These are phyloP conservation scores for Mesodorylaimus sp. DNA, from an alignment of 2,888 invertebrate species.

Conservation along the genomic window DNA sequence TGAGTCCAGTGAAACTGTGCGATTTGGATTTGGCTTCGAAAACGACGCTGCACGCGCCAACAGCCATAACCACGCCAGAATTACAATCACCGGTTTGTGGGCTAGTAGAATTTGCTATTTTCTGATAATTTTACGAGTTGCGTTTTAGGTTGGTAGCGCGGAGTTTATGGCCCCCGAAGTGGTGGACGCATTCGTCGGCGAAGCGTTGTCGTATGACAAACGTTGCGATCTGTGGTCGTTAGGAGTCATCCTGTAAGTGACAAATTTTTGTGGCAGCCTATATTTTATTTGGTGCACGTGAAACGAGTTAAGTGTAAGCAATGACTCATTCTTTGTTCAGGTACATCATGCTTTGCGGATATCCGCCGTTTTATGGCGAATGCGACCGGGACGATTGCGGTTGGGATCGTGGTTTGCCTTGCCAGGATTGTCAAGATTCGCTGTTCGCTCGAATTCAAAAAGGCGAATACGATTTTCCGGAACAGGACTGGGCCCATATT, in stretches of 20 bases:
- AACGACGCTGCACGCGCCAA: conserved; percentile 57
- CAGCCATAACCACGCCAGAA: conserved; percentile 65
- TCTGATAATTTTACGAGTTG: not conserved
- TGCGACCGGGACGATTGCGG: conserved; percentile 69
- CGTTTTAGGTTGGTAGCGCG: conserved; percentile 36
- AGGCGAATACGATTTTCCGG: conserved; percentile 54
- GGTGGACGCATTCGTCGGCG: conserved; percentile 85
- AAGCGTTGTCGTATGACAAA: conserved; percentile 60
- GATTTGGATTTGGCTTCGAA: conserved; percentile 95
- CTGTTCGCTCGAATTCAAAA: conserved; percentile 38
- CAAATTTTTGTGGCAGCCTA: not conserved
- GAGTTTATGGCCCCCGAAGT: conserved; percentile 44
- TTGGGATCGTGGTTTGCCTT: conserved; percentile 63
- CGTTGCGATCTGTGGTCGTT: conserved; percentile 95
- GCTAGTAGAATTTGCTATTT: not conserved
- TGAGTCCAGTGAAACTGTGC: conserved; percentile 89
- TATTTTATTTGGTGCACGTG: too few species aligned
- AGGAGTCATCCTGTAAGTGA: conserved; percentile 49
- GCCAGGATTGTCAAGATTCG: conserved; percentile 53
- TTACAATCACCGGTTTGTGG: conserved; percentile 65
- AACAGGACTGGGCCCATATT: conserved; percentile 68
- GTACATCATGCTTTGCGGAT: conserved; percentile 86
- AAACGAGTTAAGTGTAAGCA: not conserved
- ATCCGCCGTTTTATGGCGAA: conserved; percentile 91
- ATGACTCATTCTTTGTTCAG: not conserved